Base-by-base conservation (phyloP, 2,888 invertebrate species). In the Bimastos eiseni region DNA sequence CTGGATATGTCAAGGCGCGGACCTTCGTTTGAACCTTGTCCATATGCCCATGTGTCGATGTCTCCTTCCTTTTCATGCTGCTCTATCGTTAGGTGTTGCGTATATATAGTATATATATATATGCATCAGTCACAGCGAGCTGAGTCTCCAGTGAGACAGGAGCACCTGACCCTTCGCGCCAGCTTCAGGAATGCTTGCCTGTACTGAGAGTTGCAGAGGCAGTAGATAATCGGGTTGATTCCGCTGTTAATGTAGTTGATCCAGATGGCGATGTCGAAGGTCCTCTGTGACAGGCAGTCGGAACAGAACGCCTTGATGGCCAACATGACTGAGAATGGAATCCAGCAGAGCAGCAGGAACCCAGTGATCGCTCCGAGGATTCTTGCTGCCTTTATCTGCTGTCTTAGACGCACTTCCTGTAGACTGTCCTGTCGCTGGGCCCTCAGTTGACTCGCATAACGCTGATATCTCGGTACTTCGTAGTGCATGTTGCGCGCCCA, bases 221-320 rank as follows among this genome's bases (percentile, higher is more conserved):
- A 93, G 91, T 93, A 93, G 30, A 93, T 92, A 37, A 93, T 91
- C 33, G 93, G 93, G 90, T 93, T 93, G n/a, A 93, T 90, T 33
- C 93, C 91, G 21, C 93, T 93, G 90, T 93, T 93, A 33, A 93
- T 88, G 91, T 93, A 94, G 90, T 94, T 93, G 55, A 92, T 91
- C 93, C 94, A 93, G 37, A 93, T 90, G 55, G 92, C 89, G 37
- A 92, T 33, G 83, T 92, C 92, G 91, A 93, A 94, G 83, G 91
- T 88, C 24, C 90, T 34, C 83, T 92, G 92, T n/a, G 92, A 91
- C 33, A 93, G 91, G 89, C 92, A 92, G 90, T 90, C 49, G 33
- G 92, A 91, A 34, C 90, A 93, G 91, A 92, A 93, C 15, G 92
- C 89, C 90, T 93, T 93, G 33, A 93, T 83, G 2, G 93, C 93